phyloP scores from a whole-genome alignment of 2,797 vertebrate species.

The Melanotaenia nigrans region DNA sequence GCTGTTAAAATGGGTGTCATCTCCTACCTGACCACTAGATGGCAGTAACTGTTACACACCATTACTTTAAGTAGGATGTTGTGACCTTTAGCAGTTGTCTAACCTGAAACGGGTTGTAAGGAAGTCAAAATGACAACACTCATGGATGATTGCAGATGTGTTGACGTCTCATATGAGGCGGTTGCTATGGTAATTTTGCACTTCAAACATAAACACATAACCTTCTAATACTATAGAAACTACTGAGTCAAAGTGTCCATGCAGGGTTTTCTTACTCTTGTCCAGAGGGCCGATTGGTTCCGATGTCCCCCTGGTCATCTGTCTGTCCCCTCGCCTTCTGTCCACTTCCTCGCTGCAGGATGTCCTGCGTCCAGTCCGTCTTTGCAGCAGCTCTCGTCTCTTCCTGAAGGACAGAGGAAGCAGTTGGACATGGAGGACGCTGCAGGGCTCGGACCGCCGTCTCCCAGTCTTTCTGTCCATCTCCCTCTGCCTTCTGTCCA shows the following conservation, averaged over 20 bases:
- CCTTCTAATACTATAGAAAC: not conserved
- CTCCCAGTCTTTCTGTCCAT: conserved; percentile 16
- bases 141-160: no score
- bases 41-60: no score
- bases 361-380: conserved; percentile 23
- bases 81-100: not conserved
- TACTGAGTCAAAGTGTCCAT: not conserved
- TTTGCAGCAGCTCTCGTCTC: conserved; percentile 46
- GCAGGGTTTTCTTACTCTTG: conserved; percentile 68
- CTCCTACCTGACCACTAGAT: not conserved
- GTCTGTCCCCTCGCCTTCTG: conserved; percentile 2
- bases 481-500: conserved; percentile 5
- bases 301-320: conserved; percentile 77
- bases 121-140: no score
- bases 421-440: conserved; percentile 32
- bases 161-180: no score
- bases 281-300: conserved; percentile 84
- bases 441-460: conserved; percentile 40
- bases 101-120: not conserved
- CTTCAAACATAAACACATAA: not conserved
- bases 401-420: conserved; percentile 53
- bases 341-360: conserved; percentile 35
- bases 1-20: not conserved
- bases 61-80: no score
- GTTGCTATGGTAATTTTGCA: not conserved